phyloP scores from a whole-genome alignment of 2,113 vertebrate species.

The Hipposideros armiger region DNA sequence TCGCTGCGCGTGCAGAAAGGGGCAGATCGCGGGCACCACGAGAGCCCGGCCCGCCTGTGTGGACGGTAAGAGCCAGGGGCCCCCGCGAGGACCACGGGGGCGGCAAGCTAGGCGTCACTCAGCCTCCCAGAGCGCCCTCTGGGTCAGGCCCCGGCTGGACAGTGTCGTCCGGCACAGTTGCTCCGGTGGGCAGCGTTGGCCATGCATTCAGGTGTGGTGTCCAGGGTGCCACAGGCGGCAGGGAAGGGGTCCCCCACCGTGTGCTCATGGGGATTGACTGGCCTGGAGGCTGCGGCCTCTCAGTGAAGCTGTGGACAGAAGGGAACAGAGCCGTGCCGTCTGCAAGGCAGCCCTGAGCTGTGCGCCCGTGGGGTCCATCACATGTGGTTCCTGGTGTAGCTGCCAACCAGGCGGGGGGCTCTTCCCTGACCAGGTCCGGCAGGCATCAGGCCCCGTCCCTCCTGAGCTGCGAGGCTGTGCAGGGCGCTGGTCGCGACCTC shows the following conservation, averaged over 20 bases:
- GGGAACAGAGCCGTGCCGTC: accelerated
- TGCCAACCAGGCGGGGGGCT: not conserved
- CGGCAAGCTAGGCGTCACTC: not conserved
- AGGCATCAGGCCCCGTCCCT: accelerated
- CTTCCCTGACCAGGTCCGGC: accelerated
- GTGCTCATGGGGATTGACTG: accelerated
- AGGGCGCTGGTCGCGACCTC: accelerated
- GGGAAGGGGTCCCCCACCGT: accelerated
- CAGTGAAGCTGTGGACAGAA: accelerated
- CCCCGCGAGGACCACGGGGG: not conserved
- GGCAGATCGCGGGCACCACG: slow-evolving; percentile 99
- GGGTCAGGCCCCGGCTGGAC: not conserved
- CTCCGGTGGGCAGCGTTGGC: accelerated
- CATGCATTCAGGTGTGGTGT: accelerated
- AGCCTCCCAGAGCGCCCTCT: not conserved
- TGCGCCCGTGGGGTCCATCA: accelerated
- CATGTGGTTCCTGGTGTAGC: accelerated
- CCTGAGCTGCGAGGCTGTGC: accelerated
- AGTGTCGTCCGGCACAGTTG: accelerated
- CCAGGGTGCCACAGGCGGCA: accelerated
- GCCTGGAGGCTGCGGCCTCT: not conserved
- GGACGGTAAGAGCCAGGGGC: slow-evolving; percentile 92
- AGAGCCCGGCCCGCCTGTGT: slow-evolving; percentile 98
- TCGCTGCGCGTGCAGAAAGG: slow-evolving; percentile 99
- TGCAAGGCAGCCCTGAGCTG: accelerated